Percentiles rank a stretch among this genome's conserved stretches.
Evolutionary conservation across 2,797 vertebrate species (phyloP).

Genomic region (Xiphorhynchus erythropygius): DNA sequence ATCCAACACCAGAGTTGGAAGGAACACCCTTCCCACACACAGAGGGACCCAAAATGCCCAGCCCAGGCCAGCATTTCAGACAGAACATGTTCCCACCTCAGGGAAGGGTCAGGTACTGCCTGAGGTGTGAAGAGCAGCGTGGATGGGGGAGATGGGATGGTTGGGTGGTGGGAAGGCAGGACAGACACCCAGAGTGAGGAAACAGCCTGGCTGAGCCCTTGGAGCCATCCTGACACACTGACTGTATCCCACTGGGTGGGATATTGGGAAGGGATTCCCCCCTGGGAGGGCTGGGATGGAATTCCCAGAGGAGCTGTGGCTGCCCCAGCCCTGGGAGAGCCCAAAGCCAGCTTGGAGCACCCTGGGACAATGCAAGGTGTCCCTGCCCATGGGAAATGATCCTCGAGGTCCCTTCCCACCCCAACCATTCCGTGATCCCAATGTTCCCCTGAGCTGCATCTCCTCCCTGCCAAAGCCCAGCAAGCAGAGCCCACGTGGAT

Average conservation of each 20-base stretch:
- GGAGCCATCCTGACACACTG: neutral
- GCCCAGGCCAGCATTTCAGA: neutral
- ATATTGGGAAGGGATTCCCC: no score
- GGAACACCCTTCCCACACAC: neutral
- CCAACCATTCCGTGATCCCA: no score
- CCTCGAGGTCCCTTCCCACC: no score
- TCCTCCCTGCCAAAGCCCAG: neutral
- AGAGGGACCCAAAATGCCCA: neutral
- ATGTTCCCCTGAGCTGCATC: neutral
- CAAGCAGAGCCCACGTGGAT: neutral
- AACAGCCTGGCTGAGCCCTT: neutral
- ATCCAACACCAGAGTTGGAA: neutral
- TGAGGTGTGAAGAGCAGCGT: no score
- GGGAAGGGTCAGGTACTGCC: neutral
- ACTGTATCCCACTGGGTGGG: no score
- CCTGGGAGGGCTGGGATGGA: no score
- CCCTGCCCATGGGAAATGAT: no score
- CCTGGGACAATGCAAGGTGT: no score
- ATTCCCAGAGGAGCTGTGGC: no score
- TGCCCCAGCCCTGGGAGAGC: no score
- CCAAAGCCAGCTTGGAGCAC: no score
- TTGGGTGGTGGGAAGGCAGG: neutral
- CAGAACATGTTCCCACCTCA: neutral
- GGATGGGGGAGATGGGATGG: no score
- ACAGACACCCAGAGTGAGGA: neutral